phyloP scores from a whole-genome alignment of 2,113 vertebrate species.

The Zonotrichia leucophrys region DNA sequence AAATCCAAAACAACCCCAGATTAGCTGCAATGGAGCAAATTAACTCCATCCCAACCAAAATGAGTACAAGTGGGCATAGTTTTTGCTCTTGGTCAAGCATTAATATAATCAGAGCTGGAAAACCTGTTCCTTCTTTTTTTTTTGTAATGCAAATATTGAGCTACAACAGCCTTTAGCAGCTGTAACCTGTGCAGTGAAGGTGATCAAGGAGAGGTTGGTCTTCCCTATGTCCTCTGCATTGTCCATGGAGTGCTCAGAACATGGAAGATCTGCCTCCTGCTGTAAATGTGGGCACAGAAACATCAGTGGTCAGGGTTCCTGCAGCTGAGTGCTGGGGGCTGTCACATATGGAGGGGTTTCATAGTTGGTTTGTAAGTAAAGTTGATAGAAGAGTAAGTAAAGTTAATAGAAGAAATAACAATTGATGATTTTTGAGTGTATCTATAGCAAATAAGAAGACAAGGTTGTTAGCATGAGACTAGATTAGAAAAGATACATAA shows the following conservation, averaged over 20 bases:
- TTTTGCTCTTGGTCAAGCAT: neutral
- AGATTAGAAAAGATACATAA: too few relatives aligned
- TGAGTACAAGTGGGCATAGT: accelerated
- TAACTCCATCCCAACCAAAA: neutral
- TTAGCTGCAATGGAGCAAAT: neutral
- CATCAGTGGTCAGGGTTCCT: neutral
- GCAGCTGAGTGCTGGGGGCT: neutral
- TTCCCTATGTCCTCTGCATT: neutral
- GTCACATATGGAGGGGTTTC: neutral
- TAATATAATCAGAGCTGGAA: neutral
- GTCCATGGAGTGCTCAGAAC: neutral
- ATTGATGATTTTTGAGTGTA: too few relatives aligned
- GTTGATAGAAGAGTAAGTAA: too few relatives aligned
- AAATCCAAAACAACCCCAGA: neutral
- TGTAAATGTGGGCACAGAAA: neutral
- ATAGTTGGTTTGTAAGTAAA: too few relatives aligned
- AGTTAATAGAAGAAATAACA: too few relatives aligned
- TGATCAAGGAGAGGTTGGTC: neutral
- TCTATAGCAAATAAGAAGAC: too few relatives aligned
- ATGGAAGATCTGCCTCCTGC: neutral
- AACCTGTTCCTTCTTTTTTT: neutral
- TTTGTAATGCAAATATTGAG: neutral
- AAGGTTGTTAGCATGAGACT: too few relatives aligned
- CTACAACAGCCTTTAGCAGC: neutral
- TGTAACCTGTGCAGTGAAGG: neutral